Percentiles rank a stretch among this genome's conserved stretches.
These are phyloP conservation scores for Lucinisca nassula DNA, from an alignment of 2,888 invertebrate species.

Conservation along the genomic window DNA sequence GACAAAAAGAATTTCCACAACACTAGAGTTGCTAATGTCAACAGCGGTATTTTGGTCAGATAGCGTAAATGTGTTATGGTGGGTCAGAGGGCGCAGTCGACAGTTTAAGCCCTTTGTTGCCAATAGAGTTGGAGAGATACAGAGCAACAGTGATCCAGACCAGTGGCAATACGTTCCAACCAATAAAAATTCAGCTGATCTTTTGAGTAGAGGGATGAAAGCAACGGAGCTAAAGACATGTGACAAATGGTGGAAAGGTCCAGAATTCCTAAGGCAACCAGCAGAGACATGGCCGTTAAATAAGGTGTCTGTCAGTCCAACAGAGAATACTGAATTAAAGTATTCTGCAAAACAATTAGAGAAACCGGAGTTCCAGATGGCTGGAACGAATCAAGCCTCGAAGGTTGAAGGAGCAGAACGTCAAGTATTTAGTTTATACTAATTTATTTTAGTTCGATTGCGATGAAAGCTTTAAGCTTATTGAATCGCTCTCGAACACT, in stretches of 20 bases:
- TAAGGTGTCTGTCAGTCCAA: not conserved
- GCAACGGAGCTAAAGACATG: not conserved
- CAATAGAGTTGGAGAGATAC: no score
- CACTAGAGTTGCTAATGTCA: not conserved
- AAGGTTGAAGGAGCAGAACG: not conserved
- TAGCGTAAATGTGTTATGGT: not conserved
- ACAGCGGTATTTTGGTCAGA: not conserved
- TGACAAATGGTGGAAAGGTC: not conserved
- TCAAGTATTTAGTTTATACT: no score
- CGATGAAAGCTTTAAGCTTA: no score
- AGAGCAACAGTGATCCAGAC: not conserved
- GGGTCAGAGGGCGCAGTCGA: no score
- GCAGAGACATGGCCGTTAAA: not conserved
- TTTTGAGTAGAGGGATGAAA: not conserved
- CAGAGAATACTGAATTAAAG: not conserved
- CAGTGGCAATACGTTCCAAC: not conserved
- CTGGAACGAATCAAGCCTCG: not conserved
- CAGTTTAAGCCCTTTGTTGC: no score
- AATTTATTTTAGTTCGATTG: no score
- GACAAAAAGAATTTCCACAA: not conserved
- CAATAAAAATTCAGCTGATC: not conserved
- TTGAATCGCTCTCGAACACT: no score
- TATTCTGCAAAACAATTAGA: no score
- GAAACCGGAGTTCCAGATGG: not conserved
- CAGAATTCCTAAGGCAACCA: not conserved